Percentiles rank a stretch among this genome's conserved stretches.
Conservation (phyloP, 2,113 vertebrate species). For the Oreocharis arfaki region DNA sequence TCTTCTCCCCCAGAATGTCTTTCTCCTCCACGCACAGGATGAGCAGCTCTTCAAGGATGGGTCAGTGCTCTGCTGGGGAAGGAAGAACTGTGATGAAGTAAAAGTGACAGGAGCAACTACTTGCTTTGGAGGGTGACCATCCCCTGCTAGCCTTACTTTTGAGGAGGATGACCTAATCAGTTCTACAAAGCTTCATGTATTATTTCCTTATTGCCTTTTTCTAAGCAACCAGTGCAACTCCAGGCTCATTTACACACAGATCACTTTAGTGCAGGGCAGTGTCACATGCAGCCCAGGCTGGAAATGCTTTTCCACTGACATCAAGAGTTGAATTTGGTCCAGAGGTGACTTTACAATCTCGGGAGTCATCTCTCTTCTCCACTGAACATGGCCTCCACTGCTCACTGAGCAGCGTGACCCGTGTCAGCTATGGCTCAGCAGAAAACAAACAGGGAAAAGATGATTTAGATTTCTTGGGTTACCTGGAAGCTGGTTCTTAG, state of each 20-base stretch:
- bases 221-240: neutral
- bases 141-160: neutral
- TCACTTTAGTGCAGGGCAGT: neutral
- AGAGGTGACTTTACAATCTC: neutral
- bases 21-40: neutral
- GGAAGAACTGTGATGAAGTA: neutral
- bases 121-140: neutral
- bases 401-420: neutral
- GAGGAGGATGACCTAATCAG: neutral
- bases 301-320: neutral
- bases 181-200: neutral
- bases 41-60: neutral
- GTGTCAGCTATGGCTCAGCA: neutral
- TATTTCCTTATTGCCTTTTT: neutral
- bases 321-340: neutral
- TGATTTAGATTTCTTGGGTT: neutral
- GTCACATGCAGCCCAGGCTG: neutral
- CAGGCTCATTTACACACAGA: neutral
- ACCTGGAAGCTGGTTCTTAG: neutral
- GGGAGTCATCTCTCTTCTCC: neutral
- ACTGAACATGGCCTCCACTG: neutral
- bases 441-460: neutral
- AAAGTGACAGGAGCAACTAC: neutral
- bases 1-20: neutral
- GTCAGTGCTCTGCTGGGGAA: neutral